Conservation (phyloP, 2,113 vertebrate genomes). For the Ameiurus melas region DNA sequence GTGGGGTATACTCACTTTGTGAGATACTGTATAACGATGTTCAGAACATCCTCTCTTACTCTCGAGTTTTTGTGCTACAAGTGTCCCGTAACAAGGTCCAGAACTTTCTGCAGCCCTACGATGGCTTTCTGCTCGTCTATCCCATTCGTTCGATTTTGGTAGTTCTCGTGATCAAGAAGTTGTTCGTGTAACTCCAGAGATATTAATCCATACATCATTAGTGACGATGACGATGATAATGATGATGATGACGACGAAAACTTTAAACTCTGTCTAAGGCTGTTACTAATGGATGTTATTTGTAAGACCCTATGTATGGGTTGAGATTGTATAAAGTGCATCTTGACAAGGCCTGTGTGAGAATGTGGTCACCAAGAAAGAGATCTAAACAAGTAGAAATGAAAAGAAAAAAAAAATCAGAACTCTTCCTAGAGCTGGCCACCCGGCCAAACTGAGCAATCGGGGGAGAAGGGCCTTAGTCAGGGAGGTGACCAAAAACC, state of each 20-base stretch:
- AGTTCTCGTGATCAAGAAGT: constrained; percentile 84
- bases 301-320: background rate
- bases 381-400: too few species aligned
- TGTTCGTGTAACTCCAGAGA: constrained; percentile 80
- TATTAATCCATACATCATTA: constrained; percentile 82
- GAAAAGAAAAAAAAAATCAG: background rate
- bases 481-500: too few species aligned
- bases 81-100: too few species aligned
- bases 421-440: too few species aligned
- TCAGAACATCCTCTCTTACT: too few species aligned
- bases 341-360: background rate
- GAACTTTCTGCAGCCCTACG: too few species aligned
- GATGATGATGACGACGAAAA: constrained; percentile 23
- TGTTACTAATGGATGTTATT: constrained; percentile 36
- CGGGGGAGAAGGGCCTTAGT: too few species aligned
- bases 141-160: constrained; percentile 80
- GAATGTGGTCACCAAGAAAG: background rate
- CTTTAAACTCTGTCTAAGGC: constrained; percentile 54
- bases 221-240: constrained; percentile 18
- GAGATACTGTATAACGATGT: too few species aligned
- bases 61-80: too few species aligned
- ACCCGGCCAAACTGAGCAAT: too few species aligned
- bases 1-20: too few species aligned
- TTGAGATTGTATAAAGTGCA: background rate
- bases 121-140: constrained; percentile 81